Percentiles rank a stretch among this genome's conserved stretches.
Conservation (phyloP, 2,797 vertebrate species). For the Alauda arvensis region DNA sequence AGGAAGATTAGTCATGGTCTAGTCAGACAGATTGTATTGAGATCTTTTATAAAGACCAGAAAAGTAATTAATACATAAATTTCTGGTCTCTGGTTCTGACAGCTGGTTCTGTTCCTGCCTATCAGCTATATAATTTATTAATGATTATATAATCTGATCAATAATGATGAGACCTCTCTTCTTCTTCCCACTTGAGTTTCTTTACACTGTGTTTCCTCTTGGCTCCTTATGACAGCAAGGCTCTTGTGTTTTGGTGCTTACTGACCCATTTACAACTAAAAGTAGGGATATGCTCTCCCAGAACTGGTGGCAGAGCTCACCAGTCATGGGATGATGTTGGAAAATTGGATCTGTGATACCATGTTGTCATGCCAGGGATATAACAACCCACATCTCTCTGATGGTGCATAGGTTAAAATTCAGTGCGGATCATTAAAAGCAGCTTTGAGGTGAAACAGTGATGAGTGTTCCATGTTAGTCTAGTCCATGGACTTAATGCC, state of each 20-base stretch:
- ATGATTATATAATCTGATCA: not conserved
- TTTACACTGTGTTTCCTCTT: not conserved
- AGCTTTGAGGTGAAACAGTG: not conserved
- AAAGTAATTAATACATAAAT: not conserved
- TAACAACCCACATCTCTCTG: not conserved
- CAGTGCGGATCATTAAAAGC: not conserved
- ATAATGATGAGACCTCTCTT: not conserved
- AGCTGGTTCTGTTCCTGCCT: not conserved
- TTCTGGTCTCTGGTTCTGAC: not conserved
- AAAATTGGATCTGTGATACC: not conserved
- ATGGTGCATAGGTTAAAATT: not conserved
- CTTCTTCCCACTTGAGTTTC: not conserved
- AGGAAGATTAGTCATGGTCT: not conserved
- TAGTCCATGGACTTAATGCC: not conserved
- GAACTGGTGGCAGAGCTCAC: not conserved
- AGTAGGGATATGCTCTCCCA: not conserved
- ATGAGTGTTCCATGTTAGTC: not conserved
- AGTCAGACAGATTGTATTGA: not conserved
- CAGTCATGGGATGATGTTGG: not conserved
- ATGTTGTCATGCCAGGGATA: not conserved
- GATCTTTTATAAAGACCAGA: not conserved
- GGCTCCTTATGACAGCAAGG: not conserved
- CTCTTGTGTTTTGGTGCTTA: not conserved
- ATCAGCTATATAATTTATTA: not conserved
- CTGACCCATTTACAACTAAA: not conserved